These are phyloP conservation scores for Nomada lathburiana DNA, from an alignment of 2,888 invertebrate species.

Conservation along the genomic window DNA sequence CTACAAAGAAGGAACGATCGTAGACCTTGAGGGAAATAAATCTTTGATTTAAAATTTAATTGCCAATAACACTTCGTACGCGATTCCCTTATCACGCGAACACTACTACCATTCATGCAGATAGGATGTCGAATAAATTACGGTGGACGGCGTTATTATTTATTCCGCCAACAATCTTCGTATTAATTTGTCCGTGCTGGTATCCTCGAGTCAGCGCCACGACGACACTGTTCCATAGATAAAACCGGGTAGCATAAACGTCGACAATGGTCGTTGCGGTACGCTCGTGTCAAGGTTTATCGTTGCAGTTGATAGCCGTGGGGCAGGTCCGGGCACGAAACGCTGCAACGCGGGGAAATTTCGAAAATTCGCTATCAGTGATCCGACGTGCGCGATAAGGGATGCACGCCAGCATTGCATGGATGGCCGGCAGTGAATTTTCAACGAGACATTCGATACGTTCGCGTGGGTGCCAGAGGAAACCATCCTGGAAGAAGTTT, in stretches of 20 bases:
- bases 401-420: background rate
- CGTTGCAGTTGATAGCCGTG: background rate
- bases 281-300: background rate
- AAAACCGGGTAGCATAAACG: background rate
- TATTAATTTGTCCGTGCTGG: background rate
- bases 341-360: background rate
- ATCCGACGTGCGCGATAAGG: background rate
- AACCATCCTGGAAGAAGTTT: too few relatives aligned
- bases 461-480: background rate
- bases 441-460: background rate
- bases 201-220: background rate
- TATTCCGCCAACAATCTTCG: background rate
- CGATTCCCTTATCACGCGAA: too few relatives aligned
- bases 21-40: too few relatives aligned
- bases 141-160: background rate
- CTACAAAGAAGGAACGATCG: background rate
- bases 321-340: background rate
- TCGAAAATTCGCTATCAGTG: background rate
- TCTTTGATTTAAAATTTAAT: too few relatives aligned
- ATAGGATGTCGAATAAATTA: background rate
- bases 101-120: too few relatives aligned
- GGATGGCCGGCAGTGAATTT: conserved; percentile 8
- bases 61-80: too few relatives aligned
- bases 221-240: background rate
- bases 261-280: background rate